Base-by-base conservation (phyloP, 2,113 vertebrate genomes). In the Psophia crepitans region DNA sequence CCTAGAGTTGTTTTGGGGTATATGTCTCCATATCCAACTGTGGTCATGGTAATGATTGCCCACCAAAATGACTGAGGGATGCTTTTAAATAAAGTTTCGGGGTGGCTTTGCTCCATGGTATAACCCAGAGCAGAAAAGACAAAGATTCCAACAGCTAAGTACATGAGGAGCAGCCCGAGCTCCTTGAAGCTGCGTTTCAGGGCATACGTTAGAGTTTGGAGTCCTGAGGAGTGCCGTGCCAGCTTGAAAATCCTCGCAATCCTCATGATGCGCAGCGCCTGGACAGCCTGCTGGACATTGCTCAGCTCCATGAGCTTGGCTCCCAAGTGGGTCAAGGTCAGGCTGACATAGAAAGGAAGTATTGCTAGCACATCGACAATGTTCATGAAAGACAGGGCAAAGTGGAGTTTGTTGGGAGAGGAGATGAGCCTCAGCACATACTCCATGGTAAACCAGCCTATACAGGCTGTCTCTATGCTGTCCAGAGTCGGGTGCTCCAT, bases 41-140 rank as follows among this genome's bases (percentile, higher is more conserved):
- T 99, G 64, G 99, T 99, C 99, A 99, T 99, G 93, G 99, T 99
- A 97, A 99, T 99, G 96, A 99, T 99, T 92, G 99, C 99, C 99
- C 99, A 99, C 99, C 99, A 99, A 96, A 99, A 99, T 9, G 99
- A 99, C 85, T 99, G 99, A 14, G 99, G 99, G 95, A 99, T 99
- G 98, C 99, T 99, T 97, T 98, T 99, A 93, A 99, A 99, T n/a
- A 99, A 97, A 7, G 99, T 99, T 93, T 99, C 99, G 0, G 99
- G 99, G 93, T 99, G 99, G 76, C 99, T 99, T 93, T 99, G 99
- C 96, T 99, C 99, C 98, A 99, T 99, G 64, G 99, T 99, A 94
- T 99, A 99, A 86, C 98, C 99, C 68, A 99, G 97, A 28, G 99
- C 99, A 4, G 99, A 99, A 97, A 99, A 99, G 76, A 99, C 99